Base-by-base conservation (phyloP, 1,140 invertebrate genomes). In the Caenorhabditis briggsae region DNA sequence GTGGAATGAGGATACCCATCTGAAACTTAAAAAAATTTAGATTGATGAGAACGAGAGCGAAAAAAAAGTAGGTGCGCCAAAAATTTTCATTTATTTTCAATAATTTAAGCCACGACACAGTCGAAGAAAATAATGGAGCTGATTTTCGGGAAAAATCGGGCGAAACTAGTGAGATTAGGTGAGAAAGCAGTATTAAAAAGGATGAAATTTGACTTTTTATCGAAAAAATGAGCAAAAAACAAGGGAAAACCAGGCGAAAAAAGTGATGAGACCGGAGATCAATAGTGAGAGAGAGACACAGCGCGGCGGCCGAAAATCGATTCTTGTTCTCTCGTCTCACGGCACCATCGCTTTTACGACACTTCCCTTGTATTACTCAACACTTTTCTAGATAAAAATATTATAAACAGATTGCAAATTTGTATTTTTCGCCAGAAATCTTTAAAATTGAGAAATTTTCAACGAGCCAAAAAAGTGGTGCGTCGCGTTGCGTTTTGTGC, bases 1-100 rank as follows among this genome's bases (percentile, higher is more conserved):
- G 85, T 53, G 91, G 91, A 87, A 92, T 89, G 84, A 89, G 87
- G 53, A 91, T 89, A 78, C 91, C 89, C 92, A 92, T 92, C 33
- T 78, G 70, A 25, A 70, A 25, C 74, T 88, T 0, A 70, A 83
- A 55, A 43, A 83, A n/a, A 33, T 20, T 41, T 48, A 23, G 1
- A 84, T 12, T 18, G 16, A 41, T 0, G 2, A 43, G 41, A 12
- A 14, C 18, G 56, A 58, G n/a, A n/a, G 16, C n/a, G 43, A 2
- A 82, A 25, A 43, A 56, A 82, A 5, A 25, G 12, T 2, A 82
- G 20, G 50, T 16, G 50, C 50, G 23, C 20, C 23, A 14, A 18
- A 78, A 48, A 48, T 1, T 33, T 3, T 2, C 33, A 33, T 2
- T 78, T 20, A 53, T 48, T 53, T 46, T 18, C 33, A 70, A 70